A percentile compares a stretch with the other conserved stretches of the same genome.
phyloP scores from a whole-genome alignment of 2,113 vertebrate species.

The Passer montanus region DNA sequence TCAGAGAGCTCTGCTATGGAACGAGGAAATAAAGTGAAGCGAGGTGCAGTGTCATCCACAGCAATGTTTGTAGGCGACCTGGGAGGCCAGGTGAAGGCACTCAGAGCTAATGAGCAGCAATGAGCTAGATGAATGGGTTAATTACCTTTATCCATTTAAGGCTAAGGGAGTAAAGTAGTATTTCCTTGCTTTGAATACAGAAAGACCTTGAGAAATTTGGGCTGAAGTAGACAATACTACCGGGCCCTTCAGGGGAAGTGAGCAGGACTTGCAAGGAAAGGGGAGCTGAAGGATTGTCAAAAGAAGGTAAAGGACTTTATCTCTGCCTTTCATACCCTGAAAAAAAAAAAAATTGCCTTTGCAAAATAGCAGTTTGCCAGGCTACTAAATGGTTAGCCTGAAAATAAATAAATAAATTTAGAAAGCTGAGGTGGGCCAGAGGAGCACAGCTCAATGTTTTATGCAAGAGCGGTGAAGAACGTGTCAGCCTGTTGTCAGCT shows the following conservation, averaged over 20 bases:
- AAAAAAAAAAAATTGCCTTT: not conserved
- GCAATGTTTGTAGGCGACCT: not conserved
- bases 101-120: not conserved
- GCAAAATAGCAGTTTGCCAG: not conserved
- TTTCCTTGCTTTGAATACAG: not conserved
- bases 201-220: not conserved
- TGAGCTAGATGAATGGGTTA: not conserved
- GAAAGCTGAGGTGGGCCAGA: not conserved
- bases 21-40: not conserved
- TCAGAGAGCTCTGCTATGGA: not conserved
- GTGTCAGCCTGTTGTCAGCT: not conserved
- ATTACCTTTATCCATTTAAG: not conserved
- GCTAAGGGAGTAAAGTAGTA: rapidly evolving
- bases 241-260: rapidly evolving
- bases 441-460: conserved; percentile 23
- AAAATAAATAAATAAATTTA: conserved; percentile 6
- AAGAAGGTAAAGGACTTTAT: not conserved
- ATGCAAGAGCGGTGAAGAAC: conserved; percentile 15
- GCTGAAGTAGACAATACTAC: not conserved
- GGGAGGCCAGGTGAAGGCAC: not conserved
- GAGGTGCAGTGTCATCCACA: not conserved
- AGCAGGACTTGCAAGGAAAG: not conserved
- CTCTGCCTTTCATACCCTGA: not conserved
- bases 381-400: not conserved
- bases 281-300: not conserved